Percentiles rank a stretch among this genome's conserved stretches.
phyloP scores from a whole-genome alignment of 2,113 vertebrate genomes.

The Chionomys nivalis region DNA sequence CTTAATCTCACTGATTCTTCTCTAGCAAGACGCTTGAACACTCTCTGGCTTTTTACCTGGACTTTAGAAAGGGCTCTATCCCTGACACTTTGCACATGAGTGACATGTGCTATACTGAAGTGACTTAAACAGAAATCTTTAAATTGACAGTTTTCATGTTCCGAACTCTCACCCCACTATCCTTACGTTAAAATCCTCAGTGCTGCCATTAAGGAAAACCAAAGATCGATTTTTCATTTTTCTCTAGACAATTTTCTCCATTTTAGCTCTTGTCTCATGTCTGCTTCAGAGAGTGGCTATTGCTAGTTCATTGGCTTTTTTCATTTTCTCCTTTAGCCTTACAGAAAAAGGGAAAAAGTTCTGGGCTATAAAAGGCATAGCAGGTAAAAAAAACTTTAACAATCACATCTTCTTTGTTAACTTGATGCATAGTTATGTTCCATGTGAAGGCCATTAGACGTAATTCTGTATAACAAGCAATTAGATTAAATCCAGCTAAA shows the following conservation, averaged over 20 bases:
- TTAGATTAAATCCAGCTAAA: constrained; percentile 31
- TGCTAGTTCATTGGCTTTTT: not conserved
- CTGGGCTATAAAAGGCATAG: not conserved
- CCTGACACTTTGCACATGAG: not conserved
- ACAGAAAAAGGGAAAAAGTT: constrained; percentile 31
- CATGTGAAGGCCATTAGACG: not conserved
- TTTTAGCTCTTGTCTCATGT: not conserved
- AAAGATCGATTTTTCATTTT: constrained; percentile 29
- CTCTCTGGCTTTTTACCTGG: not conserved
- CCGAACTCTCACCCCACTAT: not conserved
- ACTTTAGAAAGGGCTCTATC: not conserved
- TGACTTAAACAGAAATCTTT: not conserved
- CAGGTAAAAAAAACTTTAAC: not conserved
- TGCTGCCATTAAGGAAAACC: constrained; percentile 15
- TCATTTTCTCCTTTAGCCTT: not conserved
- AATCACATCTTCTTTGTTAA: not conserved
- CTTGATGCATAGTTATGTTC: constrained; percentile 9
- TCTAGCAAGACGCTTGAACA: not conserved
- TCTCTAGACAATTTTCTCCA: not conserved
- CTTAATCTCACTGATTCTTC: not conserved
- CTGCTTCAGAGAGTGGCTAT: constrained; percentile 2
- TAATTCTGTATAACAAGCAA: constrained; percentile 14
- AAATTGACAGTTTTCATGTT: not conserved
- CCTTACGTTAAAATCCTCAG: constrained; percentile 13
- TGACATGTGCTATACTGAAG: not conserved